Evolutionary conservation across 2,888 invertebrate genomes (phyloP).

Genomic region (Sarcophaga subvicina): DNA sequence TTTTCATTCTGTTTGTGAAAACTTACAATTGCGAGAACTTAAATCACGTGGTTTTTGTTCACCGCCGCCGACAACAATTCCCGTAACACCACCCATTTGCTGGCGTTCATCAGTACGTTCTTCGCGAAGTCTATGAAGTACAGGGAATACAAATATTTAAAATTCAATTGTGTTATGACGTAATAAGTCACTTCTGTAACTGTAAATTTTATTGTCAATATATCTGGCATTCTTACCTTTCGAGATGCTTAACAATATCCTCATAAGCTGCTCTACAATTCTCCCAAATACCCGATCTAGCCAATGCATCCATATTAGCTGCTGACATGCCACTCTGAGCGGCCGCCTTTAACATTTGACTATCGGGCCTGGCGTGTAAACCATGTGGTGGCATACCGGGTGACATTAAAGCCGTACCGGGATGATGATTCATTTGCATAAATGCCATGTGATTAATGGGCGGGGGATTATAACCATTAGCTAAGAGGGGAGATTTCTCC

Average conservation of each 20-base stretch:
- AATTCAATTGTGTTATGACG: too few relatives aligned
- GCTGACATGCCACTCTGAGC: conserved; percentile 89
- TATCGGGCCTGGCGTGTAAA: conserved; percentile 89
- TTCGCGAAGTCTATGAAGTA: conserved; percentile 88
- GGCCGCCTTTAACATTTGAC: conserved; percentile 89
- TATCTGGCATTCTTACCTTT: conserved; percentile 87
- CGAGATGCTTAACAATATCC: conserved; percentile 96
- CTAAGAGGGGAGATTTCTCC: conserved; percentile 95
- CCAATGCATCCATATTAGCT: conserved; percentile 92
- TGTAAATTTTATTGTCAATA: too few relatives aligned
- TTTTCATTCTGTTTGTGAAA: not conserved
- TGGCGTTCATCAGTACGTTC: conserved; percentile 91
- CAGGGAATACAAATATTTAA: too few relatives aligned
- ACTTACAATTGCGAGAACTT: conserved; percentile 93
- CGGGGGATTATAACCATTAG: conserved; percentile 97
- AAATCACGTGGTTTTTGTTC: conserved; percentile 92
- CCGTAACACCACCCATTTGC: conserved; percentile 86
- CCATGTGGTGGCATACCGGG: conserved; percentile 94
- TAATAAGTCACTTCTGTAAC: too few relatives aligned
- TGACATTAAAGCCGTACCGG: conserved; percentile 91
- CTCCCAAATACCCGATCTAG: conserved; percentile 96
- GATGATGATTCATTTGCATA: conserved; percentile 94
- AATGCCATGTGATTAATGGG: conserved; percentile 97
- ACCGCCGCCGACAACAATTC: conserved; percentile 84
- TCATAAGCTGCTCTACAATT: conserved; percentile 97